These are phyloP conservation scores for Drosophila incognita DNA, from an alignment of 2,888 invertebrate genomes.

Conservation along the genomic window DNA sequence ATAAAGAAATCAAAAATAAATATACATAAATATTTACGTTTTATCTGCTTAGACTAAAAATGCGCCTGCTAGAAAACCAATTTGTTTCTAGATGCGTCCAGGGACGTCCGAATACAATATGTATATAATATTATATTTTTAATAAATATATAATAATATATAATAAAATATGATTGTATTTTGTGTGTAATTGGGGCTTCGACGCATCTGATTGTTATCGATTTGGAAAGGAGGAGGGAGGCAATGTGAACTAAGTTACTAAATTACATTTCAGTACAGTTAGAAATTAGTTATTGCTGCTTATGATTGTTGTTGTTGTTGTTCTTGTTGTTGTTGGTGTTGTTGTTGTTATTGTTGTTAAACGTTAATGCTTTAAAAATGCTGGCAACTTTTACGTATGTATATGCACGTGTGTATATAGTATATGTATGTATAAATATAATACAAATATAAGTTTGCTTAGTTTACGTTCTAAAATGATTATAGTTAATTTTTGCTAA, in stretches of 20 bases:
- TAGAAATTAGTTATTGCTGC: conserved; percentile 67
- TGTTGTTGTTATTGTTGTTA: conserved; percentile 25
- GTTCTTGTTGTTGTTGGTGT: not conserved
- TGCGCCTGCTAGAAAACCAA: conserved; percentile 34
- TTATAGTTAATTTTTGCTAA: conserved; percentile 80
- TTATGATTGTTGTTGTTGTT: conserved; percentile 8
- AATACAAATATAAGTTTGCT: conserved; percentile 58
- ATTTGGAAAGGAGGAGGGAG: conserved; percentile 12
- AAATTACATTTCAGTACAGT: conserved; percentile 57
- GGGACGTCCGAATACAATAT: conserved; percentile 1
- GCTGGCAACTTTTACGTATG: conserved; percentile 50
- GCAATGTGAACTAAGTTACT: conserved; percentile 44
- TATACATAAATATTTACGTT: conserved; percentile 53
- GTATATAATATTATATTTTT: conserved; percentile 21
- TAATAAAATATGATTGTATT: conserved; percentile 11
- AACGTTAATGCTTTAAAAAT: conserved; percentile 47
- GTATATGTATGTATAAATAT: conserved; percentile 50
- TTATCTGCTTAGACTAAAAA: conserved; percentile 44
- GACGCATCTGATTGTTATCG: conserved; percentile 25
- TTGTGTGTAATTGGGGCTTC: conserved; percentile 20
- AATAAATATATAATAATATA: conserved; percentile 8
- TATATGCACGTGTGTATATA: conserved; percentile 2
- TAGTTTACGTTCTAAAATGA: conserved; percentile 68
- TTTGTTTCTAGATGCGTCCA: conserved; percentile 25
- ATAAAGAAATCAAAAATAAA: conserved; percentile 60